Base-by-base conservation (phyloP, 2,888 invertebrate species). In the Patella ulyssiponensis region DNA sequence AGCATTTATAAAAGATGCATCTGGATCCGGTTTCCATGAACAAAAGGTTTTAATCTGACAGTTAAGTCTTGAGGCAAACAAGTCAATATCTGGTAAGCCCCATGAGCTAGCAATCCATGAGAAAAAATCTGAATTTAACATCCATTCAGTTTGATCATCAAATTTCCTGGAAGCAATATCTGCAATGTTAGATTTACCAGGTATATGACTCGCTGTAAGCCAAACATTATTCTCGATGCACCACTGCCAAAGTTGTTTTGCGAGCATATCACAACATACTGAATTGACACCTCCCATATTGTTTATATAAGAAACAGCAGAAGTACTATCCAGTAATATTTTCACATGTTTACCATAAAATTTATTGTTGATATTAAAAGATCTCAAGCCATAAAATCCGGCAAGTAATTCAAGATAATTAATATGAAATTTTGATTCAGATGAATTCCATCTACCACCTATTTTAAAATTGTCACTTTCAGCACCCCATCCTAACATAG, bases 351-450 rank as follows among this genome's bases (percentile, higher is more conserved):
- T 58, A n/a, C 58, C 58, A 58, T 58, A n/a, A 58, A 58, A 58
- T 58, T 58, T 58, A 15, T 58, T 58, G n/a, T 11, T n/a, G 15
- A 58, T n/a, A 58, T 58, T 58, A n/a, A 58, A 58, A n/a, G 58
- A 58, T 58, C 58, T 58, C n/a, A 58, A 58, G 58, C 58, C 58
- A 58, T 58, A 15, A 58, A 58, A 58, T n/a, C 58, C 15, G n/a
- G 58, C 58, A n/a, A 58, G 58, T n/a, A 58, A n/a, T 58, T 58
- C 58, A n/a, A 58, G 58, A 58, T 58, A 58, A 58, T 58, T 58
- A n/a, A 58, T 58, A n/a, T 17, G 20, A 58, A n/a, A n/a, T n/a
- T 20, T 20, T 58, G 58, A n/a, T 58, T 58, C 58, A 7, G 20
- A 58, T n/a, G 17, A 17, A 58, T 4, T n/a, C 58, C 58, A 58